Evolutionary conservation across 1,140 invertebrate species (phyloP).

Genomic region (Halesus radiatus): DNA sequence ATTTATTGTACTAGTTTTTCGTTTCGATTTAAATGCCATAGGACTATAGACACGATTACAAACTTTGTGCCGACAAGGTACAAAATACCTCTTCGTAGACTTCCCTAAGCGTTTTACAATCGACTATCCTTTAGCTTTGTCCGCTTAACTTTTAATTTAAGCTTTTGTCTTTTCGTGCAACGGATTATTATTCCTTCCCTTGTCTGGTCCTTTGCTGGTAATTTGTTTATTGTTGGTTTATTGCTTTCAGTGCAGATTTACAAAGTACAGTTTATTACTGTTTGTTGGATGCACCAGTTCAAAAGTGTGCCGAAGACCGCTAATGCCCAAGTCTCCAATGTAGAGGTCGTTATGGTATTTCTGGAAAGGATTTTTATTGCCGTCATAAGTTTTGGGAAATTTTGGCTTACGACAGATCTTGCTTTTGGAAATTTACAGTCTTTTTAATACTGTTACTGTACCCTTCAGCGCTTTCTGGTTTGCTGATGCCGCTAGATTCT

Average conservation of each 20-base stretch:
- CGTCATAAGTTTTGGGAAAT: constrained; percentile 37
- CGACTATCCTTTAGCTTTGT: constrained; percentile 24
- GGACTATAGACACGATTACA: neutral
- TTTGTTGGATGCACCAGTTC: neutral
- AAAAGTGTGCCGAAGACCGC: constrained; percentile 40
- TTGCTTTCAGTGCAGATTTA: constrained; percentile 16
- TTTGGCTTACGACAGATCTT: constrained; percentile 24
- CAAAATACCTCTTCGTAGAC: constrained; percentile 9
- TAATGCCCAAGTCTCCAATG: neutral
- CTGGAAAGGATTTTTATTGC: constrained; percentile 28
- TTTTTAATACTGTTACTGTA: neutral
- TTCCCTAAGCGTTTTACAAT: constrained; percentile 36
- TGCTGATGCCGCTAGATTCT: constrained; percentile 13
- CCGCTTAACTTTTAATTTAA: constrained; percentile 3
- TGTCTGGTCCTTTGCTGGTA: constrained; percentile 20
- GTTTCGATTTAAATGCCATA: constrained; percentile 14
- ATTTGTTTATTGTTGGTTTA: constrained; percentile 45
- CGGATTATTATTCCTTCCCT: neutral
- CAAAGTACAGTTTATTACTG: constrained; percentile 40
- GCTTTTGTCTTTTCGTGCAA: constrained; percentile 26
- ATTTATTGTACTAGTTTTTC: constrained; percentile 16
- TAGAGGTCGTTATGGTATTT: constrained; percentile 1
- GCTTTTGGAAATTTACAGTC: constrained; percentile 21
- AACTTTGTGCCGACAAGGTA: constrained; percentile 9
- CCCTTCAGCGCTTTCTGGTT: neutral